These are phyloP conservation scores for Monarcha castaneiventris DNA, from an alignment of 2,113 vertebrate genomes.

Conservation along the genomic window DNA sequence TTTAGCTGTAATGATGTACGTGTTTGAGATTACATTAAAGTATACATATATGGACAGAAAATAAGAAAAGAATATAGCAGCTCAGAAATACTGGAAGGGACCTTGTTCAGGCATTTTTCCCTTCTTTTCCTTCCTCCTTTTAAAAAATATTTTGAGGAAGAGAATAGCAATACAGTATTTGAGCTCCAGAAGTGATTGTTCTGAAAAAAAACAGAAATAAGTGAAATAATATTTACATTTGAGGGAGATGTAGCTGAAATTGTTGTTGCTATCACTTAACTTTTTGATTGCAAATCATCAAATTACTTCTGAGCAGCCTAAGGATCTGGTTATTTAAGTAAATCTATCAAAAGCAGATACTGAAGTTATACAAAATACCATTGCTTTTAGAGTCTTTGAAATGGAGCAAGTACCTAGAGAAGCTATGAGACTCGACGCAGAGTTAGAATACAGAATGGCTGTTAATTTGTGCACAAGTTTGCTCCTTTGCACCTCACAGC, in stretches of 20 bases:
- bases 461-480: not conserved
- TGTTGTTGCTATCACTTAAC: not conserved
- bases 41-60: not conserved
- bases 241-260: not conserved
- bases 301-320: not conserved
- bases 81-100: not conserved
- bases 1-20: not conserved
- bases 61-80: not conserved
- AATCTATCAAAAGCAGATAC: not conserved
- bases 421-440: not conserved
- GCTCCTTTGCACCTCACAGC: not conserved
- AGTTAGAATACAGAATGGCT: not conserved
- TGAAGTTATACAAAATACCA: not conserved
- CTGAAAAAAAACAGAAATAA: not conserved
- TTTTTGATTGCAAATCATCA: not conserved
- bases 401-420: not conserved
- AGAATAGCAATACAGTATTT: not conserved
- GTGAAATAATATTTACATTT: not conserved
- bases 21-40: not conserved
- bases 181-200: not conserved
- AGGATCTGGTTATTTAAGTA: not conserved
- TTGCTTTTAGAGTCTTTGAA: not conserved
- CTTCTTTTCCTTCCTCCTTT: not conserved
- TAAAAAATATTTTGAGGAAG: not conserved
- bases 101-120: not conserved